These are phyloP conservation scores for Polydrusus tereticollis DNA, from an alignment of 2,888 invertebrate genomes.

Conservation along the genomic window DNA sequence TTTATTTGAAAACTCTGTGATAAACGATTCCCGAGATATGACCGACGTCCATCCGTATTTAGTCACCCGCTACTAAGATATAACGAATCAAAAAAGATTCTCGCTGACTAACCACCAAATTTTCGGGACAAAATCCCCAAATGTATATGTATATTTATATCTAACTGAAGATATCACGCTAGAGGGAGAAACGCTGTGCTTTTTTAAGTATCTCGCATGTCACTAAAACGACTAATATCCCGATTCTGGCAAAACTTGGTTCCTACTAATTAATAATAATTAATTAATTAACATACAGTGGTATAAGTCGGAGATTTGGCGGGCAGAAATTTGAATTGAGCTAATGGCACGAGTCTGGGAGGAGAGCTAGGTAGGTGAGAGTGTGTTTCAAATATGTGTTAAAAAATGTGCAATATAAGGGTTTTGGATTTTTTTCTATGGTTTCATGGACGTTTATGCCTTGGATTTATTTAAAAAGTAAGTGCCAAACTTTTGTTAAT, in stretches of 20 bases:
- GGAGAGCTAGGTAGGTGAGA: slow-evolving; percentile 17
- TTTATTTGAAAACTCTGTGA: too few species aligned
- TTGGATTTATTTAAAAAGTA: too few species aligned
- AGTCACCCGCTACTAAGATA: too few species aligned
- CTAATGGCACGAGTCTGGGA: background rate
- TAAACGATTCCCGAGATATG: too few species aligned
- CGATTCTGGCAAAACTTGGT: slow-evolving; percentile 65
- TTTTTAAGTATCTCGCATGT: slow-evolving; percentile 42
- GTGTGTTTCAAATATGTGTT: slow-evolving; percentile 24
- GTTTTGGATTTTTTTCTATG: background rate
- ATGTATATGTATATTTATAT: slow-evolving; percentile 65
- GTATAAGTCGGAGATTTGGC: slow-evolving; percentile 13
- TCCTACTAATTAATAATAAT: slow-evolving; percentile 70
- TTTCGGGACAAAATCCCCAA: background rate
- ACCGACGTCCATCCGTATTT: too few species aligned
- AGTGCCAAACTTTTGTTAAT: too few species aligned
- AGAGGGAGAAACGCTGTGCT: slow-evolving; percentile 42
- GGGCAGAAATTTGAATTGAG: background rate
- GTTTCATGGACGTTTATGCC: background rate
- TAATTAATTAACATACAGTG: slow-evolving; percentile 53
- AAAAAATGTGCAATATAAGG: slow-evolving; percentile 31
- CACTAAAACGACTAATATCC: slow-evolving; percentile 57
- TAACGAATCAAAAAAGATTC: too few species aligned
- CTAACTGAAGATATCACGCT: slow-evolving; percentile 59
- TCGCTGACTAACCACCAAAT: background rate